Base-by-base conservation (phyloP, 1,140 invertebrate genomes). In the Conopomorpha cramerella region DNA sequence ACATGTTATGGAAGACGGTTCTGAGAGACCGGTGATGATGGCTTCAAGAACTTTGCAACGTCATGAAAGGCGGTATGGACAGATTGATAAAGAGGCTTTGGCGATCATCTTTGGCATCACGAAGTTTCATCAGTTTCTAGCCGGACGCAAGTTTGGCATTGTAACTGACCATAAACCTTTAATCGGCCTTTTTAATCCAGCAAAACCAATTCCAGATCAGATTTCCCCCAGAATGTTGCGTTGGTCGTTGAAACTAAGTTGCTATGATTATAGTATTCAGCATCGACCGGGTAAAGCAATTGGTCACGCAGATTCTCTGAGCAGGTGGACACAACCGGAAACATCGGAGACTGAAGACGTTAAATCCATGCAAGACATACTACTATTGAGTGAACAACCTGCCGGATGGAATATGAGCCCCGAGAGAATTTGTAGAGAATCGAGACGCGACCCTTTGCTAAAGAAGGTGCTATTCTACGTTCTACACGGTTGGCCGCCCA, bases 191-290 rank as follows among this genome's bases (percentile, higher is more conserved):
- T n/a, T 38, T 30, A 32, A 27, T 13, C 29, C 29, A n/a, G 23
- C 4, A 13, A 38, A 38, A 32, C 29, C 29, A 7, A 38, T 38
- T 11, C 36, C 36, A n/a, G 39, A 44, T 14, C 29, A 45, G 18
- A 16, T 48, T 11, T 49, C 51, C 3, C 45, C 43, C 1, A 39
- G 51, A 28, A 45, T 54, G 39, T 25, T 49, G 2, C 33, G 47
- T 1, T 55, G 50, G 52, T 34, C 46, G 8, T 12, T 51, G 0
- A 41, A 40, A 28, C 31, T 56, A 3, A 35, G 17, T 1, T 39
- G 31, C 7, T 59, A 54, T 31, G 33, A 46, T 18, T 51, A 51
- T 35, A 23, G 16, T 2, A 36, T 59, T 10, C 27, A 34, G 2
- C 46, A 56, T 36, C 23, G 43, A 7, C 14, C 34, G 15, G 43